A percentile compares a stretch with the other conserved stretches of the same genome.
phyloP scores from a whole-genome alignment of 1,140 invertebrate genomes.

The Camponotus vicinus region DNA sequence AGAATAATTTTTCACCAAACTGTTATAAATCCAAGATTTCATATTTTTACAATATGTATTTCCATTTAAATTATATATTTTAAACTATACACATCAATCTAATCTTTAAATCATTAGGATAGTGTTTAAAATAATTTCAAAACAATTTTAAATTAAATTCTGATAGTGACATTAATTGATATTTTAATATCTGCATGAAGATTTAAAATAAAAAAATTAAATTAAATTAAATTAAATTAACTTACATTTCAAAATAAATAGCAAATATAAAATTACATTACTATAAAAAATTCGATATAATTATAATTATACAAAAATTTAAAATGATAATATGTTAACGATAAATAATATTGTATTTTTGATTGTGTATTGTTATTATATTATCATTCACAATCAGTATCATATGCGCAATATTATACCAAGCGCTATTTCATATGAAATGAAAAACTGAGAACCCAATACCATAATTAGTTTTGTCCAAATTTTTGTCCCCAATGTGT shows the following conservation, averaged over 20 bases:
- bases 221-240: no score
- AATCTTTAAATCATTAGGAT: neutral
- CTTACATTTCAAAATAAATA: neutral
- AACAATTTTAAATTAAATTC: neutral
- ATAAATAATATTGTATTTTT: neutral
- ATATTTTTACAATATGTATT: neutral
- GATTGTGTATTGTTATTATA: neutral
- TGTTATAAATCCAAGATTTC: neutral
- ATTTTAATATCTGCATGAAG: neutral
- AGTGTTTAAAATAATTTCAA: neutral
- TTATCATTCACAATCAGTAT: neutral
- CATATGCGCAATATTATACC: neutral
- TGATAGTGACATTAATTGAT: neutral
- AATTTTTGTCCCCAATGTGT: neutral
- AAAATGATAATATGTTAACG: neutral
- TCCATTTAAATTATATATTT: conserved; percentile 3
- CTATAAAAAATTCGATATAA: neutral
- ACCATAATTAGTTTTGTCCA: neutral
- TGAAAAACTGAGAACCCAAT: conserved; percentile 17
- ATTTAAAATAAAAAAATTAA: neutral
- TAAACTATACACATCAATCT: neutral
- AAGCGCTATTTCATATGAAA: conserved; percentile 29
- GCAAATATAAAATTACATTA: neutral
- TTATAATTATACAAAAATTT: neutral
- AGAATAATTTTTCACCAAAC: no score